phyloP scores from a whole-genome alignment of 2,888 invertebrate genomes.

The Sclerodermus sp. region DNA sequence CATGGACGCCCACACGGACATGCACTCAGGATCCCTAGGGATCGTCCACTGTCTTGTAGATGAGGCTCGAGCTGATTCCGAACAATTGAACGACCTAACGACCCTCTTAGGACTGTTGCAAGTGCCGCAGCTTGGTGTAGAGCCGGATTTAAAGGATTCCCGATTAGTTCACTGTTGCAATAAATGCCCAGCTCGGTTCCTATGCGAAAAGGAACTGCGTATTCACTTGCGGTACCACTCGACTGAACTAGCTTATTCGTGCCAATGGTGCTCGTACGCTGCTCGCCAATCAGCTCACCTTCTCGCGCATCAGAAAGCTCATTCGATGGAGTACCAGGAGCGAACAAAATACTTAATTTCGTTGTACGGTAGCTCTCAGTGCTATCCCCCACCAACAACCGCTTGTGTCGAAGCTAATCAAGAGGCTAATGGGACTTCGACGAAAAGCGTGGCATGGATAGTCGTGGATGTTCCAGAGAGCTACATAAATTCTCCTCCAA shows the following conservation, averaged over 20 bases:
- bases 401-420: slow-evolving; percentile 45
- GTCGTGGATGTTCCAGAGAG: slow-evolving; percentile 39
- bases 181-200: slow-evolving; percentile 82
- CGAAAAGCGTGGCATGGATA: slow-evolving; percentile 43
- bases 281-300: slow-evolving; percentile 72
- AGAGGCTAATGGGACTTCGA: slow-evolving; percentile 12
- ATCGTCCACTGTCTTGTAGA: slow-evolving; percentile 74
- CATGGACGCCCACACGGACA: slow-evolving; percentile 73
- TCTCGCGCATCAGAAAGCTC: slow-evolving; percentile 71
- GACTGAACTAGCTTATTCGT: slow-evolving; percentile 66
- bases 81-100: slow-evolving; percentile 44
- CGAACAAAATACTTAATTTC: slow-evolving; percentile 71
- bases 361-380: slow-evolving; percentile 66
- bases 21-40: slow-evolving; percentile 72
- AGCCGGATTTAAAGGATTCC: slow-evolving; percentile 45
- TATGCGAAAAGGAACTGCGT: slow-evolving; percentile 72
- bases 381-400: slow-evolving; percentile 67
- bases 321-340: slow-evolving; percentile 78
- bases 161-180: slow-evolving; percentile 71
- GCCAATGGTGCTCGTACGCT: slow-evolving; percentile 77
- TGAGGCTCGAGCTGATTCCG: slow-evolving; percentile 62
- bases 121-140: slow-evolving; percentile 37
- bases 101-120: slow-evolving; percentile 40
- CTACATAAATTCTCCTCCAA: slow-evolving; percentile 2
- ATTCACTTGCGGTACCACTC: slow-evolving; percentile 75